Conservation (phyloP, 2,113 vertebrate genomes). For the Phaethon lepturus region DNA sequence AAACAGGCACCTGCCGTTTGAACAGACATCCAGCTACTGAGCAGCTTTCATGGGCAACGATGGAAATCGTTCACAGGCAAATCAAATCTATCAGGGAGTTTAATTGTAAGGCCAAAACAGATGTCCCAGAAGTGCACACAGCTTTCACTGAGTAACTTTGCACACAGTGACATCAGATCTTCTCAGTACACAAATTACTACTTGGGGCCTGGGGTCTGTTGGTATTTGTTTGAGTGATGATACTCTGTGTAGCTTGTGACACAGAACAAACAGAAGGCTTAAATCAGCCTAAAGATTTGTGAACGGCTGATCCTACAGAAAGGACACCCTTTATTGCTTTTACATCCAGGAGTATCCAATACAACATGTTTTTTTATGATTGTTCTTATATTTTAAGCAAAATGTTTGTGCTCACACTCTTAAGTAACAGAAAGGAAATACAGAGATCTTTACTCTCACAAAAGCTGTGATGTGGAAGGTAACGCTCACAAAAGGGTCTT, state of each 20-base stretch:
- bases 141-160: not conserved
- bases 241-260: not conserved
- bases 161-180: not conserved
- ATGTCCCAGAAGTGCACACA: not conserved
- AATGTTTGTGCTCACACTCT: not conserved
- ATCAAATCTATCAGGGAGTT: not conserved
- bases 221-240: constrained; percentile 24
- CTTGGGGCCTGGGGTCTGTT: not conserved
- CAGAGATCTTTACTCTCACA: not conserved
- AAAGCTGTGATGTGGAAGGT: constrained; percentile 59
- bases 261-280: constrained; percentile 43
- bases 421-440: not conserved
- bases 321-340: not conserved
- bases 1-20: not conserved
- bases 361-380: not conserved
- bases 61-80: not conserved
- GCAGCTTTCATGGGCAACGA: not conserved
- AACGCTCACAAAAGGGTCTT: constrained; percentile 74
- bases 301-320: constrained; percentile 8
- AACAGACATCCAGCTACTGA: not conserved
- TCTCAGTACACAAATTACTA: not conserved
- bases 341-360: not conserved
- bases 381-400: not conserved
- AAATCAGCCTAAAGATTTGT: constrained; percentile 12
- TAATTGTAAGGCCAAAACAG: not conserved